Evolutionary conservation across 2,888 invertebrate genomes (phyloP), one percentile per base, ranked within the genome.

Genomic region (Metellina segmentata): DNA sequence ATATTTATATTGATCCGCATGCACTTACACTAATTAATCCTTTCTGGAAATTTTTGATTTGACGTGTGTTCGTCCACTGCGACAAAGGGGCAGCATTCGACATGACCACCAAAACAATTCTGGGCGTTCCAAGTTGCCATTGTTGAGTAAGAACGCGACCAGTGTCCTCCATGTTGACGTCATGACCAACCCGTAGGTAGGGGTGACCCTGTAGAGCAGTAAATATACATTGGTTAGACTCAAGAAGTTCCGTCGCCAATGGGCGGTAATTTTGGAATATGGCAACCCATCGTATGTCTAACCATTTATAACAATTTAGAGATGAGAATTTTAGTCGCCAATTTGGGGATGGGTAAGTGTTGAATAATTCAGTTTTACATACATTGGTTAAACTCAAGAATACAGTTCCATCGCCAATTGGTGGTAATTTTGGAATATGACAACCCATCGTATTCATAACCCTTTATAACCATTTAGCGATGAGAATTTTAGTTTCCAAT

Each of bases 71-170:
- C 9, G 90, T 92, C 93, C 93, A 93, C n/a, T 93, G 90, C 4
- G 86, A 72, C 8, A 93, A 81, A 16, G 93, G 92, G 34, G 90
- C 90, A 4, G 92, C 93, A 75, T 93, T 93, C 0, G 93, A 93
- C 81, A 94, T 91, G 9, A 94, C 89, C 13, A 94, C 89, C 13
- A 93, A 77, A n/a, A 93, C 93, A 69, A 94, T 94, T 11, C 94
- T 92, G 6, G 94, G 94, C 1, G 85, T 85, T 19, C 77, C 81
- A 20, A 94, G 71, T 9, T 87, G 83, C 94, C 94, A 94, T 72
- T 93, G 85, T 16, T 90, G 81, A 2, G 89, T 89, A 71, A 94
- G 85, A 7, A 93, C 82, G 16, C 89, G 74, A 7, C 92, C 90
- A 4, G 94, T 89, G 49, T 93, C 93, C 74, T 93, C 93, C 49